These are phyloP conservation scores for Cyanocitta stelleri DNA, from an alignment of 2,113 vertebrate species.

Conservation along the genomic window DNA sequence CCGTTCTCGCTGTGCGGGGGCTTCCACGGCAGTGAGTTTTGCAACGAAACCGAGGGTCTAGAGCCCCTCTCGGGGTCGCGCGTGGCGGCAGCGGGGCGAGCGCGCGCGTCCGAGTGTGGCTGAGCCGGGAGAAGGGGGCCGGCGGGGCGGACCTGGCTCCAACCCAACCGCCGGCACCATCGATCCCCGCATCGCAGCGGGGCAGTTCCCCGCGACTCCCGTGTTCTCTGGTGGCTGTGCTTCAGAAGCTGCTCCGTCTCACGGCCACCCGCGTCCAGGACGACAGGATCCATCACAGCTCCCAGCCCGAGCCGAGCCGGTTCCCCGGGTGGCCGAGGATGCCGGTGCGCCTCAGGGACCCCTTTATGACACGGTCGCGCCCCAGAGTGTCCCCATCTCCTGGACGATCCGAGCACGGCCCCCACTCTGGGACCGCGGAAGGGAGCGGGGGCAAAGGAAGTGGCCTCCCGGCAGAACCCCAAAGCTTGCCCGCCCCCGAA, in stretches of 20 bases:
- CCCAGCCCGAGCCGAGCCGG: too few species aligned
- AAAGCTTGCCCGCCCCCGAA: background rate
- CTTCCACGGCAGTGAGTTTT: background rate
- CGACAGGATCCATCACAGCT: background rate
- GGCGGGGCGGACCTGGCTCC: background rate
- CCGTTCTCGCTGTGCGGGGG: background rate
- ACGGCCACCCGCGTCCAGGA: background rate
- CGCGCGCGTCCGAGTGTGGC: background rate
- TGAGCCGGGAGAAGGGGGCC: background rate
- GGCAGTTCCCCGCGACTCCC: background rate
- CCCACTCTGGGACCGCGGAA: background rate
- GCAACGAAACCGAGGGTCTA: conserved; percentile 9
- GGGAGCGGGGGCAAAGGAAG: background rate
- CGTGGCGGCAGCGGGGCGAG: background rate
- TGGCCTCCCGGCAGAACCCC: background rate
- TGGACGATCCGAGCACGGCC: background rate
- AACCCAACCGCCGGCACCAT: background rate
- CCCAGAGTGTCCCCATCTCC: background rate
- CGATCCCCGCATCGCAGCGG: background rate
- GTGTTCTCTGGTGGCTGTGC: background rate
- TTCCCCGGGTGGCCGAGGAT: background rate
- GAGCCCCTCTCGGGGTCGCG: background rate
- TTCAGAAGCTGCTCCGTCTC: background rate
- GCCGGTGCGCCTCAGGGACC: background rate
- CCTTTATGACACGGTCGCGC: too few species aligned